Evolutionary conservation across 2,888 invertebrate species (phyloP), one percentile per base, ranked within the genome.

Genomic region (Lochmaea capreae): DNA sequence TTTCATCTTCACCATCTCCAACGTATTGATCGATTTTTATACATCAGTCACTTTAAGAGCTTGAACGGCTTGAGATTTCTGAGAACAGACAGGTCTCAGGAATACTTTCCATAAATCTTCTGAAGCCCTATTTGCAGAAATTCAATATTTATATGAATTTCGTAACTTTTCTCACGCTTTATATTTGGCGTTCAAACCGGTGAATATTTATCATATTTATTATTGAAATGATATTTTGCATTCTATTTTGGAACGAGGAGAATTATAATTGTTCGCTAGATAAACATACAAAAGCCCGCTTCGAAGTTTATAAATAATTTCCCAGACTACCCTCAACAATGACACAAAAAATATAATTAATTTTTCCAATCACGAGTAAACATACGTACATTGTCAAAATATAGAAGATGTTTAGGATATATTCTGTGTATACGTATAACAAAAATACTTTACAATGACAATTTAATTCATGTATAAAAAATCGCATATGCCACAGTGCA

Each of bases 71-170:
- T 63, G 62, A 63, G 62, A 63, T 63, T 63, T 63, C 16, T 63
- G 62, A 46, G 62, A 63, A 63, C 39, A 63, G 62, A 63, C 62
- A 63, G 43, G 18, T 39, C 18, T 63, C 42, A 63, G 62, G 43
- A 63, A 63, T 63, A 63, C 43, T 39, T 63, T 63, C 11, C 62
- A 63, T 63, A 63, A 63, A 63, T 63, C 62, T 63, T 63, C 43
- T 10, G 6, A 43, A 43, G 62, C 43, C 42, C 42, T 63, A 22
- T 42, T 42, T 63, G 10, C 16, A 42, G 16, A 63, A 63, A 63
- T 63, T 63, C 43, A 63, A 43, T 63, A 63, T 63, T 63, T 63
- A 63, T 63, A 63, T 63, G 43, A 39, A 63, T 39, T 63, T 63
- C 16, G 18, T 39, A 63, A 16, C 43, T 63, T 43, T 63, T 59